Base-by-base conservation (phyloP, 2,888 invertebrate species). In the Nemapogon koenigi region DNA sequence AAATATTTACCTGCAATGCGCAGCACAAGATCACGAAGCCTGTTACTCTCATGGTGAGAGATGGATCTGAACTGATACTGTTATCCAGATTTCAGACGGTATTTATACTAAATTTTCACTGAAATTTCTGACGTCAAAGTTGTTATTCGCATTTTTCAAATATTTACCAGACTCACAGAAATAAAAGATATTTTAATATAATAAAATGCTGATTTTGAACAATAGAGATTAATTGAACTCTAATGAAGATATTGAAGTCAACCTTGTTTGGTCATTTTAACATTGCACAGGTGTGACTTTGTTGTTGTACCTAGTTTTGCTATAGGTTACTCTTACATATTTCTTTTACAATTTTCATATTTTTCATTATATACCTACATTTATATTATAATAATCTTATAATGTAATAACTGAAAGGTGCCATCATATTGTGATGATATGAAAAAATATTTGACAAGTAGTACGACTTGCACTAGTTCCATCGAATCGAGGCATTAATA, bases 21-120 rank as follows among this genome's bases (percentile, higher is more conserved):
- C 69, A 71, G 69, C 62, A 64, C 51, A 75, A 56, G 76, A 78
- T 75, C 76, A 73, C 69, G 49, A 71, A 58, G 70, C 71, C 51
- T 54, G 59, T 52, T 39, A 52, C 75, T 63, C 76, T 75, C 76
- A 78, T 76, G 35, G 52, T 71, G 46, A 73, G 75, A 75, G 71
- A 57, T 59, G 60, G 52, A 58, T 63, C 70, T 69, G 63, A 55
- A 67, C 71, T 75, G 75, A 75, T 75, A 53, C 46, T 46, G 43
- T 43, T 39, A 38, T 19, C 41, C 42, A 35, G 44, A 39, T 45
- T 37, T 41, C 38, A 4, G 22, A 16, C 41, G 44, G 53, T 48
- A 62, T 76, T 63, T 75, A 76, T 75, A 76, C 59, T 35, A 30
- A 56, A 55, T 43, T 43, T 33, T 17, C n/a, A 10, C 1, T 10